Percentiles rank a stretch among this genome's conserved stretches.
Conservation (phyloP, 2,797 vertebrate species). For the Sus cebifrons region DNA sequence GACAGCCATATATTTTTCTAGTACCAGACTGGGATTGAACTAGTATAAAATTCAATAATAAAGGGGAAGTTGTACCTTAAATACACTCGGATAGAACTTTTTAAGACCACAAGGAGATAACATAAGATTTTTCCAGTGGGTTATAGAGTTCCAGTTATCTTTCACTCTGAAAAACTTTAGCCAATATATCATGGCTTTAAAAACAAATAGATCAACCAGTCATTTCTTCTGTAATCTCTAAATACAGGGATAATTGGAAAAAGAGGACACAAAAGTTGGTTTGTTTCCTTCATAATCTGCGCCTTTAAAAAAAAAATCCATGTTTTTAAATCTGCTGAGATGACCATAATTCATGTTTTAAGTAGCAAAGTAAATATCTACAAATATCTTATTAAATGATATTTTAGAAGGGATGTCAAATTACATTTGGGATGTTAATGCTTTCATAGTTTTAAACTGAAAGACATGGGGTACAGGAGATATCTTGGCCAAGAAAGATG, state of each 20-base stretch:
- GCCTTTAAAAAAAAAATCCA: background rate
- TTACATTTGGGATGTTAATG: background rate
- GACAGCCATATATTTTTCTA: background rate
- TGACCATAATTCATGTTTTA: conserved; percentile 1
- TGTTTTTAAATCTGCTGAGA: background rate
- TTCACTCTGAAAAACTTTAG: conserved; percentile 34
- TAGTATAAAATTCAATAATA: conserved; percentile 21
- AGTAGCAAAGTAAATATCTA: conserved; percentile 32
- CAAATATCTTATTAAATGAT: background rate
- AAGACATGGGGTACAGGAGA: background rate
- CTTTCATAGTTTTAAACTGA: conserved; percentile 10
- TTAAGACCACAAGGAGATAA: conserved; percentile 3
- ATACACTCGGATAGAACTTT: background rate
- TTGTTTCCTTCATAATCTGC: background rate
- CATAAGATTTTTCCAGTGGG: background rate
- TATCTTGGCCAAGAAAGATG: background rate
- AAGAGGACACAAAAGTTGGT: background rate
- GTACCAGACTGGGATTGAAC: background rate
- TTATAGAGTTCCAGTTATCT: background rate
- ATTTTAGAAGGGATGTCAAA: background rate
- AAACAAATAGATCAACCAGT: background rate
- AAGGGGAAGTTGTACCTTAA: background rate
- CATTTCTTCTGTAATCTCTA: conserved; percentile 9
- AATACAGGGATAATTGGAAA: background rate
- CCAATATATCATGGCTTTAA: background rate